These are phyloP conservation scores for Tribolium madens DNA, from an alignment of 1,140 invertebrate genomes.

Conservation along the genomic window DNA sequence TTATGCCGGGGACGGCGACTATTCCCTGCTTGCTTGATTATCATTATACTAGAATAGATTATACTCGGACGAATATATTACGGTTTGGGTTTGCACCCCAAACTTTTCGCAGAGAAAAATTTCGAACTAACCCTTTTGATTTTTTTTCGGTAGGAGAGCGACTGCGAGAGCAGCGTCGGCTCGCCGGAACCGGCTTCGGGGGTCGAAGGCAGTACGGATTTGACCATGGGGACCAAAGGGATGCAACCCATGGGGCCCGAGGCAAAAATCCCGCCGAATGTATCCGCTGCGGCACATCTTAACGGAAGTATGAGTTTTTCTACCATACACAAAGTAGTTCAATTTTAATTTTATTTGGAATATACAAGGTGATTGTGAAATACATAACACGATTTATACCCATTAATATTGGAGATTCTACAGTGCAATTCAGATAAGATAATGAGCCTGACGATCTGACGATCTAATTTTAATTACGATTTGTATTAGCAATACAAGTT, in stretches of 20 bases:
- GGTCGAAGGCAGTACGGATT: constrained; percentile 66
- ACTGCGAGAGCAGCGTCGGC: constrained; percentile 76
- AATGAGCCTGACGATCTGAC: too few species aligned
- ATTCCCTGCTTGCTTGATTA: constrained; percentile 61
- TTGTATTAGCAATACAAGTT: too few species aligned
- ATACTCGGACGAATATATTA: constrained; percentile 58
- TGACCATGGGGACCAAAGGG: constrained; percentile 57
- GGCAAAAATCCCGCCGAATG: constrained; percentile 65
- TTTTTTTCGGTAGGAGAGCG: constrained; percentile 76
- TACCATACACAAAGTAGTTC: too few species aligned
- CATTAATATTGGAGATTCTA: too few species aligned
- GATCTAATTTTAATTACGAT: too few species aligned
- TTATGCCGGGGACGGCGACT: constrained; percentile 55
- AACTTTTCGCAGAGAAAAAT: background rate
- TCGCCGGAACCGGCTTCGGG: constrained; percentile 73
- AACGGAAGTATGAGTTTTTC: constrained; percentile 73
- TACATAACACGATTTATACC: too few species aligned
- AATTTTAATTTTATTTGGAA: too few species aligned
- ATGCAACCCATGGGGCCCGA: constrained; percentile 63
- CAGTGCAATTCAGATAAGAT: too few species aligned
- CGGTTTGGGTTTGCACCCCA: constrained; percentile 16
- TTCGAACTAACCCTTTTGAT: background rate
- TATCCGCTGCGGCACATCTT: constrained; percentile 69
- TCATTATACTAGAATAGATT: constrained; percentile 63
- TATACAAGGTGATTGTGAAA: too few species aligned